phyloP scores from a whole-genome alignment of 2,888 invertebrate species.

The Nymphalis polychloros region DNA sequence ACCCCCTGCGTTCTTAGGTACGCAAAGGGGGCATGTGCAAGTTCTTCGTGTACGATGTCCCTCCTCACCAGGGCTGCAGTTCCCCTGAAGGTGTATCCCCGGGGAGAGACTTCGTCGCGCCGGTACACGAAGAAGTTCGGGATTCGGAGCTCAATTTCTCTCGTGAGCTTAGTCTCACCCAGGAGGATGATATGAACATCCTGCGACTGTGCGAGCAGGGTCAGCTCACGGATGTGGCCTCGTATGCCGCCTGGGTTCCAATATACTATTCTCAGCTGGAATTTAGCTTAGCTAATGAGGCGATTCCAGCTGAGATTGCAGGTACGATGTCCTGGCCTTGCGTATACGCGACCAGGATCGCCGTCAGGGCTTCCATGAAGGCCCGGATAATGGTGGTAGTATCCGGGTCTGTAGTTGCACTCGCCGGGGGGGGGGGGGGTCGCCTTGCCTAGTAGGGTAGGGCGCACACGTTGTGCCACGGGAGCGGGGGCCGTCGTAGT shows the following conservation, averaged over 20 bases:
- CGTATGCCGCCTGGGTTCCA: background rate
- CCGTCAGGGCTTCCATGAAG: background rate
- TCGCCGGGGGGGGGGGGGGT: background rate
- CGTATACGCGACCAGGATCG: background rate
- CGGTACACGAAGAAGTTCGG: slow-evolving; percentile 8
- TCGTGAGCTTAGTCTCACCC: slow-evolving; percentile 5
- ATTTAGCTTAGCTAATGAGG: background rate
- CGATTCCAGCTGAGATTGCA: background rate
- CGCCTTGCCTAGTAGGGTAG: too few relatives aligned
- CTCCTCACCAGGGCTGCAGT: slow-evolving; percentile 3
- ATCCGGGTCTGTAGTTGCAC: background rate
- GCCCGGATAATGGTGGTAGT: background rate
- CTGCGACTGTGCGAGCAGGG: background rate
- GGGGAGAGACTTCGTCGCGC: background rate
- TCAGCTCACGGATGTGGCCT: background rate
- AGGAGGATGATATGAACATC: background rate
- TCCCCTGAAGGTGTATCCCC: background rate
- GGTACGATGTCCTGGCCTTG: background rate
- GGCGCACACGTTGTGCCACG: too few relatives aligned
- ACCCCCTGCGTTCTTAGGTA: background rate
- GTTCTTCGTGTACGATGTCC: slow-evolving; percentile 4
- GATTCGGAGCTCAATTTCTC: background rate
- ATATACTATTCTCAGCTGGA: background rate
- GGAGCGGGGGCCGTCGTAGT: too few relatives aligned
- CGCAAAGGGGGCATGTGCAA: background rate